These are phyloP conservation scores for Spisula subtruncata DNA, from an alignment of 2,888 invertebrate species.

Conservation along the genomic window DNA sequence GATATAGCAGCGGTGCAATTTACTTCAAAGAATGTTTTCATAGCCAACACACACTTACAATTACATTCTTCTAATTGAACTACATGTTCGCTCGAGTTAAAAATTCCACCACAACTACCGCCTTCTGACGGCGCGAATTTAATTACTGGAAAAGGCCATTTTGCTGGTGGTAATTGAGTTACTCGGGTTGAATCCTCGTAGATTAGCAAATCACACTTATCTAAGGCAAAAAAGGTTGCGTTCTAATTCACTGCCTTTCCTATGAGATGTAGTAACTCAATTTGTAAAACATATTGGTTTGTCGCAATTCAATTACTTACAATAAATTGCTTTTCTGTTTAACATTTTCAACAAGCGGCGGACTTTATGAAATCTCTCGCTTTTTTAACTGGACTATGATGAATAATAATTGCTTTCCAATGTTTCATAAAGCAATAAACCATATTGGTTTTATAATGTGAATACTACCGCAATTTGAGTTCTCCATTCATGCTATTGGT, in stretches of 20 bases:
- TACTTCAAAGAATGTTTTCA: background rate
- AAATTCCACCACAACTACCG: background rate
- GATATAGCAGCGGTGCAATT: background rate
- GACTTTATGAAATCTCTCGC: conserved; percentile 8
- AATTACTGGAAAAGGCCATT: conserved; percentile 22
- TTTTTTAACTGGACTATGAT: conserved; percentile 7
- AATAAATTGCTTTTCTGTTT: conserved; percentile 30
- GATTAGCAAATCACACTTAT: conserved; percentile 25
- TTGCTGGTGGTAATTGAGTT: background rate
- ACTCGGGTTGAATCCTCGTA: conserved; percentile 3
- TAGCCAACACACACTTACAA: background rate
- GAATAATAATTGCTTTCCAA: conserved; percentile 23
- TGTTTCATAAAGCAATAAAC: background rate
- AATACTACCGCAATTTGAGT: background rate
- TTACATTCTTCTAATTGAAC: background rate
- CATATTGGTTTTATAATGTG: conserved; percentile 27
- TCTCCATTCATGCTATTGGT: conserved; percentile 27
- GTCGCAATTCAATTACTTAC: conserved; percentile 30
- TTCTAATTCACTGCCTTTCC: conserved; percentile 2
- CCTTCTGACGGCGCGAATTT: conserved; percentile 10
- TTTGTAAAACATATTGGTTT: conserved; percentile 30
- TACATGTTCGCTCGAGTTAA: background rate
- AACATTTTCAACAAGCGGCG: conserved; percentile 14
- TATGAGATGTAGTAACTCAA: conserved; percentile 23
- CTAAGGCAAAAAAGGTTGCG: background rate